Conservation (phyloP, 1,140 invertebrate genomes). For the Augochlora pura region DNA sequence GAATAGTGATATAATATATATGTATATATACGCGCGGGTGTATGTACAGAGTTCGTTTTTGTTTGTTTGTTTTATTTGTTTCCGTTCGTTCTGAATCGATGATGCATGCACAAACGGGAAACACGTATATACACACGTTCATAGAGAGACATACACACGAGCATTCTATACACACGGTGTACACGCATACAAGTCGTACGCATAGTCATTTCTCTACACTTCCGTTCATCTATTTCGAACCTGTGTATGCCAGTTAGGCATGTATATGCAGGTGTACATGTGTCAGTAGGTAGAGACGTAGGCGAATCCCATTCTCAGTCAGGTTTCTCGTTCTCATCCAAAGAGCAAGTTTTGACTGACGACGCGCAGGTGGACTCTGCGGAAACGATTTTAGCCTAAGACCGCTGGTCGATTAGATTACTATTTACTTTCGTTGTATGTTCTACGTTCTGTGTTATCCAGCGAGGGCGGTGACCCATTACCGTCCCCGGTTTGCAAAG, state of each 20-base stretch:
- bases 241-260: not conserved
- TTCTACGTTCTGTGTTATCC: too few relatives aligned
- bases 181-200: slow-evolving; percentile 6
- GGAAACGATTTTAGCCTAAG: slow-evolving; percentile 5
- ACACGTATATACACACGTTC: not conserved
- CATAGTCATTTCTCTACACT: slow-evolving; percentile 36
- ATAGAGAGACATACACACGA: too few relatives aligned
- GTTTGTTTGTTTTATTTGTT: too few relatives aligned
- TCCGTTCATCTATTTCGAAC: slow-evolving; percentile 4
- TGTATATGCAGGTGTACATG: slow-evolving; percentile 16
- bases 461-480: too few relatives aligned
- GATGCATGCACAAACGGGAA: slow-evolving; percentile 24
- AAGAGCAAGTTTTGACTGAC: slow-evolving; percentile 59
- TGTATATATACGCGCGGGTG: slow-evolving; percentile 4
- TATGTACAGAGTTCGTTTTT: not conserved
- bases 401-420: slow-evolving; percentile 10
- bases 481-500: not conserved
- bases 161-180: not conserved
- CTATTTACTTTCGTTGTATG: slow-evolving; percentile 26
- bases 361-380: slow-evolving; percentile 15
- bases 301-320: slow-evolving; percentile 35
- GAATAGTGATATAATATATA: not conserved
- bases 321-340: slow-evolving; percentile 27
- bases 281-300: not conserved
- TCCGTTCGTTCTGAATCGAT: not conserved